Evolutionary conservation across 2,797 vertebrate species (phyloP).

Genomic region (Euphonia xanthogaster): DNA sequence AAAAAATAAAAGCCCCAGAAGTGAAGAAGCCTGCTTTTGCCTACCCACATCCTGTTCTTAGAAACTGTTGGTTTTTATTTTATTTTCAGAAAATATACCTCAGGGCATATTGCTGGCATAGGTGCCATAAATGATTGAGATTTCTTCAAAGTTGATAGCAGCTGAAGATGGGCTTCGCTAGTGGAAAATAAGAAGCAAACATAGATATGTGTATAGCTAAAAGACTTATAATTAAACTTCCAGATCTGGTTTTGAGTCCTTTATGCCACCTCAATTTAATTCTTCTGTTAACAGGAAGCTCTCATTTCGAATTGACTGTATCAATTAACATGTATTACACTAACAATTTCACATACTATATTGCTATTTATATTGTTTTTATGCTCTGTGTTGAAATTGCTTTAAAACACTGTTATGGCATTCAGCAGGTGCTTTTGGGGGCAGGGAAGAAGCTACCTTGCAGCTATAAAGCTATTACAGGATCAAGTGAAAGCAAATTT

Average conservation of each 20-base stretch:
- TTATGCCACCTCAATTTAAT: neutral
- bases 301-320: neutral
- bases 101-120: neutral
- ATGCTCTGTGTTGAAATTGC: neutral
- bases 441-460: neutral
- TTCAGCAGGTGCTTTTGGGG: neutral
- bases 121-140: neutral
- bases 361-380: neutral
- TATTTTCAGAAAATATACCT: neutral
- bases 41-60: neutral
- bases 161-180: neutral
- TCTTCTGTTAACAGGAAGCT: neutral
- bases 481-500: neutral
- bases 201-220: neutral
- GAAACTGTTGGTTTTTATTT: neutral
- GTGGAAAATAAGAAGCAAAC: neutral
- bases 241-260: neutral
- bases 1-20: neutral
- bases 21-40: neutral
- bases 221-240: neutral
- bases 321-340: neutral
- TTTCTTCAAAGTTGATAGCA: neutral
- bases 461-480: neutral
- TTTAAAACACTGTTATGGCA: neutral
- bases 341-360: neutral